A percentile compares a stretch with the other conserved stretches of the same genome.
phyloP scores from a whole-genome alignment of 2,797 vertebrate genomes.

The Esox lucius region DNA sequence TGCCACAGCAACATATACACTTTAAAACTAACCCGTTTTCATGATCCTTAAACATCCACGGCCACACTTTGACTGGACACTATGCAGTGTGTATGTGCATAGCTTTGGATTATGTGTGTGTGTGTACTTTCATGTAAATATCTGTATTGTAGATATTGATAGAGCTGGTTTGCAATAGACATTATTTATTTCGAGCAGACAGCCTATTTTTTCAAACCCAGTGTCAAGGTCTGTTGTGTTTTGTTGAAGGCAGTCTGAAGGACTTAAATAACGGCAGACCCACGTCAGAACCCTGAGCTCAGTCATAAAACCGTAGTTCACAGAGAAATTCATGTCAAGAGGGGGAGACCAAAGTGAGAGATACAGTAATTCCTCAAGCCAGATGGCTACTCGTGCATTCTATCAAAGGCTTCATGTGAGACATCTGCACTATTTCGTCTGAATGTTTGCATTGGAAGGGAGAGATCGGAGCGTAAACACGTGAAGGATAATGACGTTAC shows the following conservation, averaged over 20 bases:
- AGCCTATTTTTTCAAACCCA: constrained; percentile 10
- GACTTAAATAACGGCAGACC: neutral
- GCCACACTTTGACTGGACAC: constrained; percentile 40
- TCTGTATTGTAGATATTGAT: constrained; percentile 2
- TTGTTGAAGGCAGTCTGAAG: neutral
- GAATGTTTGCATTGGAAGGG: too few relatives aligned
- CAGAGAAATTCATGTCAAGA: too few relatives aligned
- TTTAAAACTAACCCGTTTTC: constrained; percentile 1
- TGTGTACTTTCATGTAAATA: constrained; percentile 32
- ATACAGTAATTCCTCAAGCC: too few relatives aligned
- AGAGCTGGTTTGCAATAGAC: constrained; percentile 29
- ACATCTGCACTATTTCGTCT: too few relatives aligned
- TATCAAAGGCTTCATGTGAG: too few relatives aligned
- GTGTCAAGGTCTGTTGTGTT: constrained; percentile 8
- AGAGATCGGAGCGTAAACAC: too few relatives aligned
- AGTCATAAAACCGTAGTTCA: neutral
- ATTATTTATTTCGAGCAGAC: constrained; percentile 15
- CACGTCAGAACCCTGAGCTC: neutral
- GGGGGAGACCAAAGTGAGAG: too few relatives aligned
- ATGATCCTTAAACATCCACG: neutral
- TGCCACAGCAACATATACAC: constrained; percentile 12
- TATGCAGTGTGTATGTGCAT: neutral
- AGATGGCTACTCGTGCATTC: too few relatives aligned
- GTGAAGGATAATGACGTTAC: too few relatives aligned
- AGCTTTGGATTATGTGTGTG: constrained; percentile 15